Evolutionary conservation across 2,797 vertebrate species (phyloP), one percentile per base, ranked within the genome.

Genomic region (Mycteria americana): DNA sequence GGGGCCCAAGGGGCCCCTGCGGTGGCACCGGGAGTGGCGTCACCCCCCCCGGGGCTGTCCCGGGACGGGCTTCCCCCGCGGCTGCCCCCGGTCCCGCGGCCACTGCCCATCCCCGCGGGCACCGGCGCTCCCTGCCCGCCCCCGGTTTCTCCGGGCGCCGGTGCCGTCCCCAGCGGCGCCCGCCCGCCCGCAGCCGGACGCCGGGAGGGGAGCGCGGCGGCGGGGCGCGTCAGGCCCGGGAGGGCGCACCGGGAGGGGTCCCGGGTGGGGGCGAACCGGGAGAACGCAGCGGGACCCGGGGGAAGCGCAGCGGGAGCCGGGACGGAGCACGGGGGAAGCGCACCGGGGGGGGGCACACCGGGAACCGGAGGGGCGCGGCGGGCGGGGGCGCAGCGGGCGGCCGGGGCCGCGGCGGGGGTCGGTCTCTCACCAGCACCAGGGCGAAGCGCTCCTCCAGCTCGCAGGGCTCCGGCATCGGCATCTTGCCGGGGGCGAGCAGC

Each of bases 361-460:
- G 45, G 67, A 87, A 45, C 56, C 27, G 74, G 57, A 45, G 37
- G 27, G 10, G 35, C 7, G 43, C 24, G 31, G 18, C 30, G 48
- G 48, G 48, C 48, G 48, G 37, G 25, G 10, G 41, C 7, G 43
- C 25, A 16, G 17, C 68, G 33, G 21, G 46, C 12, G 25, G 18
- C 30, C 31, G 67, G 54, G 57, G 48, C 50, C 30, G 18, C 25
- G 25, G 25, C 37, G 64, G 63, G 81, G 72, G 51, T 70, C 85
- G 68, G 10, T 73, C 57, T 95, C 99, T 99, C 85, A 99, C 99
- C 99, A 99, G 97, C 98, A 99, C 99, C 88, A 99, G 97, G 54
- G 99, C 99, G 98, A 99, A 99, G 70, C 99, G 98, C 97, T 99
- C 99, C 98, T 99, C 99, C 97, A 99, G 98, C 97, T 99, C 99